Percentiles rank a stretch among this genome's conserved stretches.
Conservation (phyloP, 2,888 invertebrate genomes). For the Corbicula japonica region DNA sequence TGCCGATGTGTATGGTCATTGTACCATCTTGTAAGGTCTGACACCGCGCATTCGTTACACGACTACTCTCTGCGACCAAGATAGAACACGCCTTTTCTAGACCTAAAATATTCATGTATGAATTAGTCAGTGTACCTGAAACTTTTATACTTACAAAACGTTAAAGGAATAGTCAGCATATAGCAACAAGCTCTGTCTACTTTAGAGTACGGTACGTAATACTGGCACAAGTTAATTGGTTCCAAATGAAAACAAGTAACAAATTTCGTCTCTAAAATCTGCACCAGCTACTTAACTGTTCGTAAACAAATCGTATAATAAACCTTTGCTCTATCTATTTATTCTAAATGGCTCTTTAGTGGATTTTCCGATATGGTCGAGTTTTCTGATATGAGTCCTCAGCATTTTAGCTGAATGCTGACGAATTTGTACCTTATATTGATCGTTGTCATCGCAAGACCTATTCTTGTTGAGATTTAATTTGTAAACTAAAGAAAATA, state of each 20-base stretch:
- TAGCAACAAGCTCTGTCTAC: neutral
- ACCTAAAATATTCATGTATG: conserved; percentile 27
- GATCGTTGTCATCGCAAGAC: too few relatives aligned
- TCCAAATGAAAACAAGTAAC: neutral
- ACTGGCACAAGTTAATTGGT: neutral
- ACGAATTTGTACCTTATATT: too few relatives aligned
- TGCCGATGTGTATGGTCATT: conserved; percentile 19
- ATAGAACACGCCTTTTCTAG: conserved; percentile 52
- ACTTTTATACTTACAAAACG: neutral
- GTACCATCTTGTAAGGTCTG: conserved; percentile 59
- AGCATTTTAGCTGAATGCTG: too few relatives aligned
- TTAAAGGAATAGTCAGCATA: neutral
- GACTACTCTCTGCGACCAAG: conserved; percentile 51
- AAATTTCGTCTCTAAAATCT: neutral
- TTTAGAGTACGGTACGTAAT: neutral
- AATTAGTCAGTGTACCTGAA: neutral
- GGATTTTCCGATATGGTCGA: too few relatives aligned
- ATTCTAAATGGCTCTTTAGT: too few relatives aligned
- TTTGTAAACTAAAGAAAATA: too few relatives aligned
- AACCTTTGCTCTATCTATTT: too few relatives aligned
- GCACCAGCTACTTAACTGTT: too few relatives aligned
- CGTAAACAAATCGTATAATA: too few relatives aligned
- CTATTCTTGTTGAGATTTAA: too few relatives aligned
- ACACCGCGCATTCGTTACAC: conserved; percentile 40
- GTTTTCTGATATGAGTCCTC: too few relatives aligned